Base-by-base conservation (phyloP, 2,797 vertebrate genomes). In the Allobates femoralis region DNA sequence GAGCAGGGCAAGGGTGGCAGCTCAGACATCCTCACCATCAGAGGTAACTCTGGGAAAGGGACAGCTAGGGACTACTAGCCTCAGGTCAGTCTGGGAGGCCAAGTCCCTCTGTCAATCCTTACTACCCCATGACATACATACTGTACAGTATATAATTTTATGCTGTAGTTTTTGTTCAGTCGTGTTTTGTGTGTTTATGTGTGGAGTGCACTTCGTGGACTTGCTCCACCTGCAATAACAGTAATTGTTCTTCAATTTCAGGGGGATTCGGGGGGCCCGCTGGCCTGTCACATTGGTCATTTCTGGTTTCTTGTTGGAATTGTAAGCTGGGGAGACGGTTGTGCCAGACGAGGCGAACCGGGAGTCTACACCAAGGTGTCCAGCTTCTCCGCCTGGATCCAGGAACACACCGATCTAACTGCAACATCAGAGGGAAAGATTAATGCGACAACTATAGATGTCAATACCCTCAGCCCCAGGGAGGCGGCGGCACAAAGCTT, bases 301-400 rank as follows among this genome's bases (percentile, higher is more conserved):
- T 96, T 93, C 89, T 99, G 98, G 98, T 97, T 98, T 94, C 93
- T 99, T 89, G 95, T 94, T 2, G 98, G 98, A 60, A 96, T 99
- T 41, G 97, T 99, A 87, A 99, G 98, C 93, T 99, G 98, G 98
- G 98, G 98, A 76, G 94, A 96, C 0, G 98, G 97, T 89, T 99
- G 98, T 55, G 98, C 97, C 91, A 94, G 97, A 94, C 97, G 97
- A 8, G 95, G 96, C 89, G 95, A 97, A 76, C 98, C 98, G 0
- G 98, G 98, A 30, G 98, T 99, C 91, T 99, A 99, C 92, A 98
- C 97, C 88, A 95, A 94, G 91, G 97, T 99, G 91, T 96, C 94
- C 94, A 98, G 96, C 93, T 98, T 99, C 94, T 96, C 96, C 87
- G 88, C 95, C 1, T 99, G 98, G 98, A 98, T 99, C 91, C 92